Evolutionary conservation across 1,140 invertebrate species (phyloP), one percentile per base, ranked within the genome.

Genomic region (Drosophila setifemur): DNA sequence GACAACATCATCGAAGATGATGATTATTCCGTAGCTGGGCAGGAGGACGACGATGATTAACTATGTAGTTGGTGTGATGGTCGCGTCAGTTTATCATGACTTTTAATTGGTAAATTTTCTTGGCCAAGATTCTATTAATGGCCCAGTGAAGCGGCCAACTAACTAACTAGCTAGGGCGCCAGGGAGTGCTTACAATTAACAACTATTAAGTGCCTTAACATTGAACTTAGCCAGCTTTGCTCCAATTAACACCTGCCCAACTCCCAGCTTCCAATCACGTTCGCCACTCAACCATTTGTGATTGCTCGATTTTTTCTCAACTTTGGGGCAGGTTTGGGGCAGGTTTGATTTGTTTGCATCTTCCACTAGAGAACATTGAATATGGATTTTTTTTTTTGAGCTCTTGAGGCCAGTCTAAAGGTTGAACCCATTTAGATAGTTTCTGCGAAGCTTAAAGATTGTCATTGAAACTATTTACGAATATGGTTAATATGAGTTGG

Each of bases 31-130:
- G 14, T 52, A 37, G 33, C 26, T 26, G 39, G 14, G 37, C 57
- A 58, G 26, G 8, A 3, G n/a, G n/a, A 1, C n/a, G 12, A 44
- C 28, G 43, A 63, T 63, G 57, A 64, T 64, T 64, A 63, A 64
- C 40, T 48, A n/a, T n/a, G n/a, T n/a, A 64, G 55, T 37, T 61
- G 40, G 6, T 19, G 26, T 19, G 49, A 37, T 14, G 49, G 50
- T 9, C 16, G 18, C 45, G 35, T 21, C 57, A 60, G 57, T 63
- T 64, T 42, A 64, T 64, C 57, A 63, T 64, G 60, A 64, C 60
- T 64, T 64, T 64, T 64, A 64, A 64, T 64, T 64, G 60, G 57
- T 49, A 48, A 64, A 64, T 64, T 63, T 37, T 29, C 33, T 64
- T 18, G 42, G 48, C 31, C 57, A n/a, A 49, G 58, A 48, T 25